These are phyloP conservation scores for Drosophila buzzatii DNA, from an alignment of 2,888 invertebrate genomes.

Conservation along the genomic window DNA sequence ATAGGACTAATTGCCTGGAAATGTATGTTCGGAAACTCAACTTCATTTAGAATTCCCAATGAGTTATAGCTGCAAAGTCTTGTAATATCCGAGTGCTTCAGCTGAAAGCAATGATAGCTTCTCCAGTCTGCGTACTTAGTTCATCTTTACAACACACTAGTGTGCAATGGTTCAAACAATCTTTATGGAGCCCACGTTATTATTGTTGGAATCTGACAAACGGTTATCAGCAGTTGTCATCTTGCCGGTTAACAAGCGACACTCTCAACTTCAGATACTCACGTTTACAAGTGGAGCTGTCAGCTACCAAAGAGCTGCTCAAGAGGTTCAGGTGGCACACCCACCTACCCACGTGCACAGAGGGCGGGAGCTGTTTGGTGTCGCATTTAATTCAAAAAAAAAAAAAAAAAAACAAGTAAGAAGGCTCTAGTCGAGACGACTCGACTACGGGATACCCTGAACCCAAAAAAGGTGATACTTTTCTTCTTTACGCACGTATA, in stretches of 20 bases:
- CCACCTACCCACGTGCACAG: neutral
- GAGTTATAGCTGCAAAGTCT: neutral
- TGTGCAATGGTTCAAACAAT: slow-evolving; percentile 8
- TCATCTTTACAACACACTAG: neutral
- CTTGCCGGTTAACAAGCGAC: slow-evolving; percentile 61
- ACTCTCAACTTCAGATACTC: slow-evolving; percentile 32
- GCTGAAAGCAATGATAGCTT: neutral
- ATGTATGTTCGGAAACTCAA: neutral
- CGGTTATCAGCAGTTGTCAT: slow-evolving; percentile 56
- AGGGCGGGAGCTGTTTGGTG: slow-evolving; percentile 55
- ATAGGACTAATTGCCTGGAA: no score
- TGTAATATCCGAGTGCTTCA: neutral
- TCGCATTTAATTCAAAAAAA: slow-evolving; percentile 73
- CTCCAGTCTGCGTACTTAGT: neutral
- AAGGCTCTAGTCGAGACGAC: no score
- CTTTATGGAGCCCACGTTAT: slow-evolving; percentile 40
- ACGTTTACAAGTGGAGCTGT: slow-evolving; percentile 45
- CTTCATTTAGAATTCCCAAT: slow-evolving; percentile 19
- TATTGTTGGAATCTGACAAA: slow-evolving; percentile 39
- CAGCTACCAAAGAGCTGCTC: slow-evolving; percentile 40
- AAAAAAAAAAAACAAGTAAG: slow-evolving; percentile 7
- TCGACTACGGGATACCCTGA: no score
- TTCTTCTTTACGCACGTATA: no score
- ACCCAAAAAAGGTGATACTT: no score
- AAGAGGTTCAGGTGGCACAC: slow-evolving; percentile 60